Base-by-base conservation (phyloP, 2,113 vertebrate species). In the Calcarius ornatus region DNA sequence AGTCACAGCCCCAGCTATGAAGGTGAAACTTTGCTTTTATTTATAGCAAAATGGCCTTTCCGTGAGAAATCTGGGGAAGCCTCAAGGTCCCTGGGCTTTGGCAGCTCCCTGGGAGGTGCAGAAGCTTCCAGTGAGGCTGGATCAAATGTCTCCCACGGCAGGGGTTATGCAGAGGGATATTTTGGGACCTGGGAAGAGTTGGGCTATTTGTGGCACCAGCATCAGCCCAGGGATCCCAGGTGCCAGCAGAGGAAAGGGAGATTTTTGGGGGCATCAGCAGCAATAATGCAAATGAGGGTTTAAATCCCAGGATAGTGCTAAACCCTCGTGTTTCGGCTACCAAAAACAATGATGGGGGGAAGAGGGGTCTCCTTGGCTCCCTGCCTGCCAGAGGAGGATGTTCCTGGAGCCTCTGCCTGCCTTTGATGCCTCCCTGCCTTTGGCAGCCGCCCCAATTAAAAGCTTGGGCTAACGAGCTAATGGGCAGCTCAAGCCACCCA, bases 11-110 rank as follows among this genome's bases (percentile, higher is more conserved):
- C 11, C 50, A 37, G n/a, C 12, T 35, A 3, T 0, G 17, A 40
- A 81, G 77, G 59, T 54, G 78, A 63, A 75, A 27, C 35, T 56
- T 40, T 7, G 30, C n/a, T 40, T 48, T 81, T 91, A 90, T 91
- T 95, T 75, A 57, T 63, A 90, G 81, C 42, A 45, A 81, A 82
- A 76, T 13, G 40, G 70, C 85, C 66, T 89, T 81, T 69, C 37
- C 5, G 0, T 25, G 75, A 73, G 50, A 56, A 72, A 69, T 56
- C 0, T 24, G 19, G 43, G 57, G 30, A 6, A 15, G 20, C 2
- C 38, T 70, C 64, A 28, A 64, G 8, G 51, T 73, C 48, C 56
- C 43, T 1, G 12, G 40, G 25, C 9, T 42, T 71, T 68, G 82
- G 33, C 56, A 56, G 79, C 31, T 95, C 47, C 31, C 57, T 51